phyloP scores from a whole-genome alignment of 2,888 invertebrate species.

The Coronaproctus castanopsis region DNA sequence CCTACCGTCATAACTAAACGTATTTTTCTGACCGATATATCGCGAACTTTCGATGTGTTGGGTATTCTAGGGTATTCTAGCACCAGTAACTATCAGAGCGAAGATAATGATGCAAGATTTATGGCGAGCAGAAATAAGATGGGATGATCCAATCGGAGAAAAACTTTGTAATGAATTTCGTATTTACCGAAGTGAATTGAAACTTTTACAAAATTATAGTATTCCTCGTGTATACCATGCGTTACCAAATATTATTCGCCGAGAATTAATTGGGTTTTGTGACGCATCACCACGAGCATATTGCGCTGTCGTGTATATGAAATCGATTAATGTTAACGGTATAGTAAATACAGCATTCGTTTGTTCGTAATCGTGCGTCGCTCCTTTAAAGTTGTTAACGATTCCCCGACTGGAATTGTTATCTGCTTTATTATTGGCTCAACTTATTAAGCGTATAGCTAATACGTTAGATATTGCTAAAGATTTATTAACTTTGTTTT shows the following conservation, averaged over 20 bases:
- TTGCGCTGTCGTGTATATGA: slow-evolving; percentile 3
- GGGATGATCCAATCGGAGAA: slow-evolving; percentile 8
- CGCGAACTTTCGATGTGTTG: slow-evolving; percentile 9
- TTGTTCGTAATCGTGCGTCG: slow-evolving; percentile 9
- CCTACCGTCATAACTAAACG: too few species aligned
- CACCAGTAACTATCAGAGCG: background rate
- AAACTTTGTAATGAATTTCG: background rate
- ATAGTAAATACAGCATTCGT: background rate
- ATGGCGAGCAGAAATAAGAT: slow-evolving; percentile 5
- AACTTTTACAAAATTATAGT: background rate
- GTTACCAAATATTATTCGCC: too few species aligned
- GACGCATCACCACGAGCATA: slow-evolving; percentile 4
- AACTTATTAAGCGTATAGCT: too few species aligned
- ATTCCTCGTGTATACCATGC: background rate
- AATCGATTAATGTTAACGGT: too few species aligned
- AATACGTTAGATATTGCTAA: too few species aligned
- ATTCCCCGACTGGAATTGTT: slow-evolving; percentile 15
- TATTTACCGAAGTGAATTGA: background rate
- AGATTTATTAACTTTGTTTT: too few species aligned
- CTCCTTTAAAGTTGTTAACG: slow-evolving; percentile 1
- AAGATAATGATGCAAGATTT: slow-evolving; percentile 13
- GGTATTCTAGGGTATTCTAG: slow-evolving; percentile 8
- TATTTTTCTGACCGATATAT: background rate
- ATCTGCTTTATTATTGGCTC: too few species aligned
- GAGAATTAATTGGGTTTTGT: slow-evolving; percentile 5